phyloP scores from a whole-genome alignment of 2,888 invertebrate species.

The Drosophila affinis region DNA sequence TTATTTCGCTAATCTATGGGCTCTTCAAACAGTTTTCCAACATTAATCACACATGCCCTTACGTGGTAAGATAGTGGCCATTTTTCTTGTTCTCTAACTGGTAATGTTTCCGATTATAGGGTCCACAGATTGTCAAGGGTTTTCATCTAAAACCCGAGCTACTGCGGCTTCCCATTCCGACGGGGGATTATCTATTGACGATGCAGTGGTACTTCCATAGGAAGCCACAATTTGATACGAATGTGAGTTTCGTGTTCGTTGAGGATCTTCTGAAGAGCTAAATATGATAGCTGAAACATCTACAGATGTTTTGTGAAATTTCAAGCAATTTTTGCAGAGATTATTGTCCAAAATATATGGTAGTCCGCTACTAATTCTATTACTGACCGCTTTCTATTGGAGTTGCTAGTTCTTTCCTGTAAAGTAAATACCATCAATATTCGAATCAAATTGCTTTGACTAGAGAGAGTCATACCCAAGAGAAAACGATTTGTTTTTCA shows the following conservation, averaged over 20 bases:
- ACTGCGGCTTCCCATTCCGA: neutral
- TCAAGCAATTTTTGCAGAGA: no score
- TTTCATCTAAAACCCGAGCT: neutral
- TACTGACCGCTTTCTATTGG: no score
- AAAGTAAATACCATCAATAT: no score
- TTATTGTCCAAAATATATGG: no score
- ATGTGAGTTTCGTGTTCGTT: neutral
- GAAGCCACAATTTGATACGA: conserved; percentile 1
- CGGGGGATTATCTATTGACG: neutral
- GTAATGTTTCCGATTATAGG: neutral
- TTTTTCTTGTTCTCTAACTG: no score
- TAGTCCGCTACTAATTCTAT: no score
- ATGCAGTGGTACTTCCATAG: neutral
- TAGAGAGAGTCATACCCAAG: no score
- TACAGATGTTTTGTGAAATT: no score
- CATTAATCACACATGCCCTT: conserved; percentile 22
- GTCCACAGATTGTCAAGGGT: neutral
- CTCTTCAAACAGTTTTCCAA: conserved; percentile 10
- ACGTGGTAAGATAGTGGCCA: conserved; percentile 1
- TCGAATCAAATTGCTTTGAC: no score
- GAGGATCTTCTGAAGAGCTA: neutral
- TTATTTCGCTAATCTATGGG: neutral
- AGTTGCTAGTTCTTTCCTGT: no score
- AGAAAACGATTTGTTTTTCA: no score
- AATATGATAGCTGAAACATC: no score